Evolutionary conservation across 2,113 vertebrate species (phyloP), one percentile per base, ranked within the genome.

Genomic region (Tragulus kanchil): DNA sequence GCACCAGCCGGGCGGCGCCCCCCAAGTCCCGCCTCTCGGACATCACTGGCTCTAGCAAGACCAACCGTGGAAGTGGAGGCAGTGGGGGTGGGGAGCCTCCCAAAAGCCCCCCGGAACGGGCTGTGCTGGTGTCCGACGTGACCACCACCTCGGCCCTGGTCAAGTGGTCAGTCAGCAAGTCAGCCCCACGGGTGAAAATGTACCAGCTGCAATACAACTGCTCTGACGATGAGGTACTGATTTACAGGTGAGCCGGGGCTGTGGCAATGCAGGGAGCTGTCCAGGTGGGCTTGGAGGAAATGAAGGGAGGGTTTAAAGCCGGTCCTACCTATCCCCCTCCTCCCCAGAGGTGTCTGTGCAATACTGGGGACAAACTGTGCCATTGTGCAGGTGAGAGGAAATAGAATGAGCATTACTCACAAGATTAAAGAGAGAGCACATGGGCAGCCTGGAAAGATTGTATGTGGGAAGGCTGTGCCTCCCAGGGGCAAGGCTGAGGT

Each of bases 201-300:
- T 99, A 99, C 98, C 99, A 99, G 98, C 99, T 99, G 61, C 99
- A 99, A 97, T 99, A 99, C 98, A 99, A 99, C 97, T 99, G 99
- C 97, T 99, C 99, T 0, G 99, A 99, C 50, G 99, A 99, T 97
- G 99, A 99, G 99, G 99, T 99, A 73, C 99, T 99, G 93, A 99
- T 99, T 96, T 99, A 99, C 99, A 99, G 99, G 99, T 99, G 99
- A 98, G 98, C 64, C 0, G 67, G 36, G 77, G 23, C 62, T 17
- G 67, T 0, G 8, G 54, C 13, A 3, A 4, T 26, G 45, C 31
- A 36, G 31, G 75, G 23, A 7, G 19, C 25, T 3, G 52, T 1
- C 67, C 26, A 56, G 17, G 36, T 5, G 54, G 52, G 31, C 16
- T 13, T 42, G 85, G 19, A 52, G 48, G 59, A 3, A 3, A 52